Evolutionary conservation across 2,113 vertebrate species (phyloP), one percentile per base, ranked within the genome.

Genomic region (Phycodurus eques): DNA sequence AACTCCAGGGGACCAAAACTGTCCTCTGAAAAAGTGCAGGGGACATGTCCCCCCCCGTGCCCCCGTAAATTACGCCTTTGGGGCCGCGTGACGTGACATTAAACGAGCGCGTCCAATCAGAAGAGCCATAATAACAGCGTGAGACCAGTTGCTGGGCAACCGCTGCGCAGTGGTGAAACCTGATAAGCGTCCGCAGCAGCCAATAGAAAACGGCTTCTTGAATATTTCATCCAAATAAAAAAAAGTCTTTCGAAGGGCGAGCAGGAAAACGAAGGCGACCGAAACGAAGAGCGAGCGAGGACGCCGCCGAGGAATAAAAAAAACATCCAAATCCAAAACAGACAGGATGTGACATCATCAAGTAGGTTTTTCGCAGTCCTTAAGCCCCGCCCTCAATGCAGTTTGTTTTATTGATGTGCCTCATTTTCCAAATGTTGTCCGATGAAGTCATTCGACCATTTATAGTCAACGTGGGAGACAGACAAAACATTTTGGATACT

Each of bases 81-180:
- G 49, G 49, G 19, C 49, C 17, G 15, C 5, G 2, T 6, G 6
- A 51, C 5, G 49, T 51, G 47, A 15, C 47, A 47, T 13, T 47
- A 13, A 47, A 47, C 11, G 7, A 51, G 6, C 0, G 17, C 51
- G 51, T n/a, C 51, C 51, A n/a, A n/a, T 54, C 51, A n/a, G 27
- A 33, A 33, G 31, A 8, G 57, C 33, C 57, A 35, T 8, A 2
- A 15, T 27, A 0, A 2, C 4, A 14, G 53, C 53, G 49, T 51
- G 17, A 27, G 22, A 7, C 66, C 12, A 51, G 82, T 83, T 81
- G 70, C 80, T 62, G 70, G 70, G 80, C 8, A 0, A 77, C 79
- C 20, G 9, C 53, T 8, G 19, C 13, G 2, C 17, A 51, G 67
- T 61, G 49, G 56, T 54, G 84, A 74, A 75, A 87, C 66, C 70